Base-by-base conservation (phyloP, 2,888 invertebrate genomes). In the Tridacna crocea region DNA sequence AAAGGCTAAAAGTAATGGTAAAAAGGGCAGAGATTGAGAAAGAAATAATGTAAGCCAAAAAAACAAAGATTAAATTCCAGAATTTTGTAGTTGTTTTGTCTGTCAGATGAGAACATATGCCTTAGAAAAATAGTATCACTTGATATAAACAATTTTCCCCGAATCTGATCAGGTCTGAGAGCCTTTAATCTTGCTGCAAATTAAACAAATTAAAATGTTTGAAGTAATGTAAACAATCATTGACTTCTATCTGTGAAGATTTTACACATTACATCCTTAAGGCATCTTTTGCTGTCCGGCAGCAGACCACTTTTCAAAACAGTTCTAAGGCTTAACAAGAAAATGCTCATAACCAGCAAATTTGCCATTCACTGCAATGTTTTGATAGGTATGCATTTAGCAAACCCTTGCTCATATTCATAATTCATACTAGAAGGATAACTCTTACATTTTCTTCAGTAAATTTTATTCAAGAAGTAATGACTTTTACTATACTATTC, bases 121-220 rank as follows among this genome's bases (percentile, higher is more conserved):
- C 70, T 51, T 24, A 26, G 48, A 70, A 70, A 70, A 70, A 47
- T 70, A 70, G 70, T 70, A 70, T 51, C 70, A 70, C 51, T 70
- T 47, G 51, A 70, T 70, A 70, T 70, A 70, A 70, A 70, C 70
- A 70, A 70, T 70, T 70, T 66, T 61, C 61, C n/a, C 51, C 51
- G 22, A 70, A 70, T 70, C 70, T 22, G 70, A 70, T 70, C 70
- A 19, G 0, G 70, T 70, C 70, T 70, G 51, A 70, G 70, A 47
- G 70, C 51, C 73, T 60, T 60, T 76, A 82, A 82, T 82, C 82
- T 82, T 75, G 36, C 19, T 78, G 70, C 83, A 78, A 83, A 79
- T 81, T 79, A 79, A 77, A 79, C 79, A 79, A 79, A 75, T 79
- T 79, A 70, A 70, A 75, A 75, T 75, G 75, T 75, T 79, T 80